These are phyloP conservation scores for Mimachlamys varia DNA, from an alignment of 2,888 invertebrate species.

Conservation along the genomic window DNA sequence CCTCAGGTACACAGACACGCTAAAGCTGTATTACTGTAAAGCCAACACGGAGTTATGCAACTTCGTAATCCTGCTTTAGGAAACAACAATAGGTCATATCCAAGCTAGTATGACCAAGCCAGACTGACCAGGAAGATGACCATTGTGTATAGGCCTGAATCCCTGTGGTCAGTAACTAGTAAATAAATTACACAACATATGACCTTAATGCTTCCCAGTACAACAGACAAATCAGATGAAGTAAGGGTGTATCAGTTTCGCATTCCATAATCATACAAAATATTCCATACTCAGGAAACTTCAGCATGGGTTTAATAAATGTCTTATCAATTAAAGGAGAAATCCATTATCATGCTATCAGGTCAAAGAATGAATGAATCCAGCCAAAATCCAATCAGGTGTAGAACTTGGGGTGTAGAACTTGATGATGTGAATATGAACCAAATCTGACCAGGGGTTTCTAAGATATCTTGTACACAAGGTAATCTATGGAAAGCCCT, in stretches of 20 bases:
- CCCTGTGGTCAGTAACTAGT: neutral
- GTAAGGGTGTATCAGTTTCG: neutral
- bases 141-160: neutral
- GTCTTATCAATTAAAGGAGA: no score
- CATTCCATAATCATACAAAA: neutral
- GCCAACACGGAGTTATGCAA: neutral
- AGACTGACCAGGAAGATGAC: constrained; percentile 9
- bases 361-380: no score
- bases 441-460: no score
- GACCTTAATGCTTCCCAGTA: neutral
- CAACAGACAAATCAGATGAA: neutral
- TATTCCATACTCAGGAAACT: no score
- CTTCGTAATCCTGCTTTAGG: neutral
- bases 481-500: no score
- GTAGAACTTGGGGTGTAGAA: no score
- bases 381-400: no score
- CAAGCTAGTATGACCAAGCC: neutral
- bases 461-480: no score
- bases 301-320: no score
- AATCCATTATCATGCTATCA: no score
- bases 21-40: no score
- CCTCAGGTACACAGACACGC: neutral
- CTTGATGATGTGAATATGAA: no score
- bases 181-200: neutral
- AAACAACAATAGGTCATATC: neutral